Percentiles rank a stretch among this genome's conserved stretches.
Evolutionary conservation across 2,113 vertebrate species (phyloP).

Genomic region (Plotosus lineatus): DNA sequence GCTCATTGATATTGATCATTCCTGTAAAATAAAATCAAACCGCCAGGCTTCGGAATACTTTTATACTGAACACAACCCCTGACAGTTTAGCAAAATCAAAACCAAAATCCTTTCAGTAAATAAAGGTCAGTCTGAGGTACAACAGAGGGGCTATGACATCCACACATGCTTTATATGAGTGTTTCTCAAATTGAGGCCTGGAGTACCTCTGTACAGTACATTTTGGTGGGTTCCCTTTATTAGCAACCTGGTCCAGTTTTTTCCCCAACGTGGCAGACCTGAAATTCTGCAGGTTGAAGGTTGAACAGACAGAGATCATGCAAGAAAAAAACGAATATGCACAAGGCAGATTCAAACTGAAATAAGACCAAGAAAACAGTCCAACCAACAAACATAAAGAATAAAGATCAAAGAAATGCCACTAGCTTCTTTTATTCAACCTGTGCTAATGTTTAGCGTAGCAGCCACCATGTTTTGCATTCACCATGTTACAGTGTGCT

Average conservation of each 20-base stretch:
- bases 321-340: not conserved
- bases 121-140: conserved; percentile 4
- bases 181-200: not conserved
- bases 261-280: not conserved
- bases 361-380: not conserved
- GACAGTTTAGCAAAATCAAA: conserved; percentile 23
- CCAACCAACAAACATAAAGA: not conserved
- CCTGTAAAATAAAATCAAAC: not conserved
- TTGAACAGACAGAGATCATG: not conserved
- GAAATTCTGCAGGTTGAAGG: too few relatives aligned
- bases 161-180: not conserved
- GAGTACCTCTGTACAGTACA: not conserved
- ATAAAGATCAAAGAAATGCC: not conserved
- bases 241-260: not conserved
- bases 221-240: not conserved
- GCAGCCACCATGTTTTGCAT: not conserved
- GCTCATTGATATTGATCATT: too few relatives aligned
- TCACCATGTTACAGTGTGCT: not conserved
- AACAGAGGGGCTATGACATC: conserved; percentile 13
- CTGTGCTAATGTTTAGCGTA: not conserved
- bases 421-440: not conserved
- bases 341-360: too few relatives aligned
- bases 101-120: conserved; percentile 25
- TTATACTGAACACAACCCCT: not conserved
- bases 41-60: not conserved